Evolutionary conservation across 2,888 invertebrate genomes (phyloP).

Genomic region (Andrena flavipes): DNA sequence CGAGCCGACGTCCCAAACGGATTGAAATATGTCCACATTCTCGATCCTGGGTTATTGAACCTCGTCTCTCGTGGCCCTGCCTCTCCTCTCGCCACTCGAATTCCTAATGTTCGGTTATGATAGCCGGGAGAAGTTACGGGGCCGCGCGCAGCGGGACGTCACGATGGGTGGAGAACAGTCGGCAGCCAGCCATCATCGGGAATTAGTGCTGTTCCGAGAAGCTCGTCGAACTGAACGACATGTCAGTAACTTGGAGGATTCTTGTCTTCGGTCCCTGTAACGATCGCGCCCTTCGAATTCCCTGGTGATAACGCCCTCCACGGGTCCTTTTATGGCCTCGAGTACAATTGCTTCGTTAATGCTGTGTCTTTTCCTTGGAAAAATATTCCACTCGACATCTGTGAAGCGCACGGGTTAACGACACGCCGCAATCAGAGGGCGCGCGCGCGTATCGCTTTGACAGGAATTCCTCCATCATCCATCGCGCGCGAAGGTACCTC

Average conservation of each 20-base stretch:
- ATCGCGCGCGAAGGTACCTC: no score
- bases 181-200: constrained; percentile 67
- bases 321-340: constrained; percentile 31
- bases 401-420: neutral
- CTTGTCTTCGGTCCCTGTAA: constrained; percentile 35
- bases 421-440: no score
- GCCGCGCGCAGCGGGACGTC: constrained; percentile 67
- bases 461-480: no score
- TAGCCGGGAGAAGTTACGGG: constrained; percentile 68
- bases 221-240: constrained; percentile 57
- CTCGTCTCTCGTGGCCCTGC: constrained; percentile 37
- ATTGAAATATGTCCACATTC: constrained; percentile 74
- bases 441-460: no score
- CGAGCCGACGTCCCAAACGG: constrained; percentile 68
- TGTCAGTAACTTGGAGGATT: constrained; percentile 38
- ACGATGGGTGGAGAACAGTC: constrained; percentile 66
- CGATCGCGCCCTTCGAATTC: constrained; percentile 45
- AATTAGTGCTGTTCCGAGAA: constrained; percentile 72
- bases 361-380: constrained; percentile 1
- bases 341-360: constrained; percentile 41
- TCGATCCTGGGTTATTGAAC: constrained; percentile 70
- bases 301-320: constrained; percentile 33
- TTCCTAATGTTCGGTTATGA: constrained; percentile 74
- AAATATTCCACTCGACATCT: neutral
- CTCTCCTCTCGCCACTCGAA: constrained; percentile 59